These are phyloP conservation scores for Galago senegalensis DNA, from an alignment of 2,797 vertebrate genomes.

Conservation along the genomic window DNA sequence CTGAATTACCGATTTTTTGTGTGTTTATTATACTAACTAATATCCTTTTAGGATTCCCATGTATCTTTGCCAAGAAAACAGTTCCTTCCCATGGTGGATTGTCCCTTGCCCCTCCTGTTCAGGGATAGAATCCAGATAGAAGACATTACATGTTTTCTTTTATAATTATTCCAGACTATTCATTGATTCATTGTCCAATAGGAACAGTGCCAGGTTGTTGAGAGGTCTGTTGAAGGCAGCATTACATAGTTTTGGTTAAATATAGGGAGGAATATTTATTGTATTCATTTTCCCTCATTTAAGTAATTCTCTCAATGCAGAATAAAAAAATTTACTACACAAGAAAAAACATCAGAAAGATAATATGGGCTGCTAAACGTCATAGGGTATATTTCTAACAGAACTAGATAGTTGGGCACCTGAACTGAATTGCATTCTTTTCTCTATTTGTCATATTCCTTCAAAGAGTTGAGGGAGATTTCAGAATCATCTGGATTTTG, in stretches of 20 bases:
- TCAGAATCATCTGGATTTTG: constrained; percentile 34
- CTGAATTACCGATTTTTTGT: constrained; percentile 40
- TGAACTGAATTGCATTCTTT: constrained; percentile 35
- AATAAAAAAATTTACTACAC: neutral
- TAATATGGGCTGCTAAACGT: neutral
- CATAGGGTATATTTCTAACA: neutral
- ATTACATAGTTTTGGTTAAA: constrained; percentile 37
- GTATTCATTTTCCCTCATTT: neutral
- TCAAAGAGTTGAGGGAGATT: neutral
- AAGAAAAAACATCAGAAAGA: constrained; percentile 10
- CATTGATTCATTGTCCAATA: neutral
- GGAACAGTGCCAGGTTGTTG: neutral
- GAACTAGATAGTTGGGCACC: neutral
- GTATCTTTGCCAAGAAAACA: constrained; percentile 58
- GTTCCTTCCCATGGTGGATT: neutral
- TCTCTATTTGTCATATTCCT: constrained; percentile 8
- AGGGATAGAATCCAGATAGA: neutral
- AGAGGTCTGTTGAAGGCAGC: neutral
- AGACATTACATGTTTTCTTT: neutral
- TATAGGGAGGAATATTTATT: constrained; percentile 15
- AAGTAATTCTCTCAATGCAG: neutral
- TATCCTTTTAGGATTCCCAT: constrained; percentile 56
- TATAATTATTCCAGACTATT: neutral
- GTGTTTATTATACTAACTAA: constrained; percentile 43
- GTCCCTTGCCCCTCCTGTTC: neutral